A percentile compares a stretch with the other conserved stretches of the same genome.
Conservation (phyloP, 2,888 invertebrate genomes). For the Fabriciana adippe region DNA sequence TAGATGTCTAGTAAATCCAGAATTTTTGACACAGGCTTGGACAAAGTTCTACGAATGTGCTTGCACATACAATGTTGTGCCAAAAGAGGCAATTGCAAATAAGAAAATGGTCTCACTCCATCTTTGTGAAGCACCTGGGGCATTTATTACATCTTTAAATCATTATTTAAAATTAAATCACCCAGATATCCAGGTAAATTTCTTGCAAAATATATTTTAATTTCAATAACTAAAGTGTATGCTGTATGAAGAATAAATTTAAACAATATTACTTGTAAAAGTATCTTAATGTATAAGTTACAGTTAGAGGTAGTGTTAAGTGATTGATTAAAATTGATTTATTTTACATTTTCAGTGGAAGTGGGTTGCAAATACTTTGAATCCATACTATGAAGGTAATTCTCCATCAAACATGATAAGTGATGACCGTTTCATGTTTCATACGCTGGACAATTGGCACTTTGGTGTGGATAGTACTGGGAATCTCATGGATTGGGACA, state of each 20-base stretch:
- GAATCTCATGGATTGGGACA: conserved; percentile 87
- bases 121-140: conserved; percentile 98
- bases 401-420: conserved; percentile 86
- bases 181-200: conserved; percentile 79
- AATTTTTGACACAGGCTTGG: conserved; percentile 95
- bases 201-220: not conserved
- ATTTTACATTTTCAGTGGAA: conserved; percentile 83
- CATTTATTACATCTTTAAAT: conserved; percentile 94
- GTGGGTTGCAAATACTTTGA: conserved; percentile 93
- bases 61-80: conserved; percentile 83
- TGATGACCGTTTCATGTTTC: conserved; percentile 92
- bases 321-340: not conserved
- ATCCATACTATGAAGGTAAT: conserved; percentile 96
- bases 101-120: conserved; percentile 87
- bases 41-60: conserved; percentile 95
- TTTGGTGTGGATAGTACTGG: conserved; percentile 94
- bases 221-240: too few relatives aligned
- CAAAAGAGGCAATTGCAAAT: conserved; percentile 62
- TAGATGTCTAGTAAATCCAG: conserved; percentile 84
- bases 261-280: too few relatives aligned
- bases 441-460: conserved; percentile 90
- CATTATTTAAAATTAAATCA: conserved; percentile 87
- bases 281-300: too few relatives aligned
- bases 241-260: too few relatives aligned
- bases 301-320: too few relatives aligned